Conservation (phyloP, 2,113 vertebrate genomes). For the Seriola quinqueradiata region DNA sequence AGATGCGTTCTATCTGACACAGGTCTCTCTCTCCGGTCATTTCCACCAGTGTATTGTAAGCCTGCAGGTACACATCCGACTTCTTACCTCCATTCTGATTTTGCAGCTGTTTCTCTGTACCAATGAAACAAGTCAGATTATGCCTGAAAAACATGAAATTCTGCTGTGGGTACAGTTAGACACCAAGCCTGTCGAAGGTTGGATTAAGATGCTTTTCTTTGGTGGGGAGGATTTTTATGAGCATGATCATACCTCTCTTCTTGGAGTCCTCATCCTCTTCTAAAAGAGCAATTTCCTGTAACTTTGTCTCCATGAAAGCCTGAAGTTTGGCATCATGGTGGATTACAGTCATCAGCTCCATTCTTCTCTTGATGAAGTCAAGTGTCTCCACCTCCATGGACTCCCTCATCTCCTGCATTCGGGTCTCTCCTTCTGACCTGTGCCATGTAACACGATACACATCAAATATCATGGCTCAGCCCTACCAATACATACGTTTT, state of each 20-base stretch:
- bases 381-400: background rate
- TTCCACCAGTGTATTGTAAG: background rate
- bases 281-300: background rate
- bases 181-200: background rate
- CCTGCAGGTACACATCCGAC: background rate
- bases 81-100: background rate
- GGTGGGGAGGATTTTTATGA: background rate
- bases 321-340: background rate
- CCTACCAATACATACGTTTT: background rate
- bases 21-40: background rate
- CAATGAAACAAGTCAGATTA: background rate
- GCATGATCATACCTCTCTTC: conserved; percentile 7
- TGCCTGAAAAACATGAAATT: background rate
- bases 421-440: conserved; percentile 1
- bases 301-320: conserved; percentile 7
- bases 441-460: background rate
- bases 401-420: background rate
- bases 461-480: background rate
- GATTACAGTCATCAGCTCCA: background rate
- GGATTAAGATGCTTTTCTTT: background rate
- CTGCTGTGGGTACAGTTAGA: background rate
- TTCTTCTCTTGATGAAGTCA: too few species aligned
- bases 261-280: background rate
- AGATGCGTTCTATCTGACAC: background rate
- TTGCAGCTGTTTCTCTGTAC: background rate